Percentiles rank a stretch among this genome's conserved stretches.
Conservation (phyloP, 2,797 vertebrate species). For the Poeciliopsis turneri region DNA sequence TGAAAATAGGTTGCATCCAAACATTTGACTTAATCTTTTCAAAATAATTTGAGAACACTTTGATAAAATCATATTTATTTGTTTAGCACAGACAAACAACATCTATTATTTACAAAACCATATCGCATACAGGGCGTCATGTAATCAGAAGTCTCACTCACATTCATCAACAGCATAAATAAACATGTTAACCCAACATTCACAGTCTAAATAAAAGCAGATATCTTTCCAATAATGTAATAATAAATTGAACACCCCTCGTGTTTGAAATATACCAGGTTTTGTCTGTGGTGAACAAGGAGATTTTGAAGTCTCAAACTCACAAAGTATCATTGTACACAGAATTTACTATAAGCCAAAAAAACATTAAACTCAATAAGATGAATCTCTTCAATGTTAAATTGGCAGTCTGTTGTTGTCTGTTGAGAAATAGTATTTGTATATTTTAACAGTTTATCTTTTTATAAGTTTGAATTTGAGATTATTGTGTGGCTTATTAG, state of each 20-base stretch:
- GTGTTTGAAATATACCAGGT: background rate
- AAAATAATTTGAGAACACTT: conserved; percentile 34
- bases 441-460: background rate
- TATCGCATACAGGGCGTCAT: conserved; percentile 49
- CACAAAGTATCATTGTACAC: conserved; percentile 29
- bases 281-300: background rate
- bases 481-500: background rate
- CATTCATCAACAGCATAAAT: conserved; percentile 29
- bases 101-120: conserved; percentile 58
- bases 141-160: conserved; percentile 30
- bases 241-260: conserved; percentile 15
- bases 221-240: conserved; percentile 12
- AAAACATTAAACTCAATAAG: conserved; percentile 2
- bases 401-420: conserved; percentile 40
- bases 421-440: conserved; percentile 48
- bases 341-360: background rate
- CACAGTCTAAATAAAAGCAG: conserved; percentile 27
- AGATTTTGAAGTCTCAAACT: conserved; percentile 17
- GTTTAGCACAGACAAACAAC: conserved; percentile 69
- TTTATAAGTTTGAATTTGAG: background rate
- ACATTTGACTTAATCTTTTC: conserved; percentile 8
- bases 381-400: conserved; percentile 47
- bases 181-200: conserved; percentile 35
- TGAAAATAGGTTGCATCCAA: background rate
- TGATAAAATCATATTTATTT: conserved; percentile 78